Evolutionary conservation across 2,113 vertebrate species (phyloP).

Genomic region (Himantopus leucocephalus): DNA sequence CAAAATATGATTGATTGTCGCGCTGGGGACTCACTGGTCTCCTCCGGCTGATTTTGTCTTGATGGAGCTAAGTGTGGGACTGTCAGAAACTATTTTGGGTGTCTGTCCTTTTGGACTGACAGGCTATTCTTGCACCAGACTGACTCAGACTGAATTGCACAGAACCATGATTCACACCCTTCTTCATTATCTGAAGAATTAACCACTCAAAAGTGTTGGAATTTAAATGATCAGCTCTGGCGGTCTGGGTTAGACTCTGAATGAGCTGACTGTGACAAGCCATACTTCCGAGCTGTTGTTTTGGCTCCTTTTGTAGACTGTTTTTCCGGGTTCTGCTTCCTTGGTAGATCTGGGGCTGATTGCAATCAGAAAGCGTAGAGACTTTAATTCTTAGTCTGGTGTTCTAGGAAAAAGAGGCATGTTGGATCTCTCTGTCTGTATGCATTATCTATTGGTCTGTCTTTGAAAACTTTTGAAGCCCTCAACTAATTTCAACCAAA

Average conservation of each 20-base stretch:
- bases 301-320: not conserved
- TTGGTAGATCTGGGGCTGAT: not conserved
- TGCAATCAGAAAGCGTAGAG: not conserved
- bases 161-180: not conserved
- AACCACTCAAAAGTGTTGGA: not conserved
- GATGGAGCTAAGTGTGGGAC: not conserved
- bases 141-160: not conserved
- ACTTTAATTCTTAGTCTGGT: not conserved
- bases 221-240: not conserved
- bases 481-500: not conserved
- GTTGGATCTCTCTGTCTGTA: not conserved
- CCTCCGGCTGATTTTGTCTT: not conserved
- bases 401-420: not conserved
- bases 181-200: not conserved
- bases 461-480: not conserved
- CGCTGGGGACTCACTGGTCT: not conserved
- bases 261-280: not conserved
- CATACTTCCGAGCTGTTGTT: not conserved
- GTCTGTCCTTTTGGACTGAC: not conserved
- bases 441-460: not conserved
- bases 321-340: not conserved
- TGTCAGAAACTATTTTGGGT: not conserved
- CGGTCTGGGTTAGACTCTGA: not conserved
- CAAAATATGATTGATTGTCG: not conserved
- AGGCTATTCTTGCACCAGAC: not conserved